A percentile compares a stretch with the other conserved stretches of the same genome.
Conservation (phyloP, 2,888 invertebrate genomes). For the Seira ritae region DNA sequence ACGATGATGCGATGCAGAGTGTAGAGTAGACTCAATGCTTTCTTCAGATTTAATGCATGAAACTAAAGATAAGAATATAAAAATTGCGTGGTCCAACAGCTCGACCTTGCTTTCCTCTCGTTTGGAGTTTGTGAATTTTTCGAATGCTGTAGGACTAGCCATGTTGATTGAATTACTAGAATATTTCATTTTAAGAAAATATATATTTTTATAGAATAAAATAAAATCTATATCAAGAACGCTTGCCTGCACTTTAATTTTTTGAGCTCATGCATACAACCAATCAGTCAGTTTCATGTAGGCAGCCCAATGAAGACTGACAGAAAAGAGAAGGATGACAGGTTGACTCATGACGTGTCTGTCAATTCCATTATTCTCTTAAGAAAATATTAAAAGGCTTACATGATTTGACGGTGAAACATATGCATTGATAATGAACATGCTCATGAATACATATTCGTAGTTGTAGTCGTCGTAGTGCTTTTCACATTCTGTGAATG, state of each 20-base stretch:
- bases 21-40: too few species aligned
- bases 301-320: conserved; percentile 51
- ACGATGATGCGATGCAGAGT: background rate
- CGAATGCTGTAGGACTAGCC: background rate
- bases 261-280: background rate
- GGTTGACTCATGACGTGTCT: conserved; percentile 63
- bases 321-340: conserved; percentile 54
- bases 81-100: conserved; percentile 43
- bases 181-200: too few species aligned
- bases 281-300: conserved; percentile 37
- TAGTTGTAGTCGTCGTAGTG: too few species aligned
- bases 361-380: conserved; percentile 49
- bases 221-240: background rate
- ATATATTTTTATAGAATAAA: too few species aligned
- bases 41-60: too few species aligned
- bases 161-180: conserved; percentile 16
- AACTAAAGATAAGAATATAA: conserved; percentile 35
- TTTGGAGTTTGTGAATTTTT: background rate
- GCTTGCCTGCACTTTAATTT: background rate
- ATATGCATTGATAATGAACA: background rate
- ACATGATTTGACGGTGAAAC: conserved; percentile 7
- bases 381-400: conserved; percentile 32
- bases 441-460: too few species aligned
- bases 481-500: background rate
- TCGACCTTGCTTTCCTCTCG: conserved; percentile 51